Conservation (phyloP, 2,888 invertebrate genomes). For the Pheosia tremula region DNA sequence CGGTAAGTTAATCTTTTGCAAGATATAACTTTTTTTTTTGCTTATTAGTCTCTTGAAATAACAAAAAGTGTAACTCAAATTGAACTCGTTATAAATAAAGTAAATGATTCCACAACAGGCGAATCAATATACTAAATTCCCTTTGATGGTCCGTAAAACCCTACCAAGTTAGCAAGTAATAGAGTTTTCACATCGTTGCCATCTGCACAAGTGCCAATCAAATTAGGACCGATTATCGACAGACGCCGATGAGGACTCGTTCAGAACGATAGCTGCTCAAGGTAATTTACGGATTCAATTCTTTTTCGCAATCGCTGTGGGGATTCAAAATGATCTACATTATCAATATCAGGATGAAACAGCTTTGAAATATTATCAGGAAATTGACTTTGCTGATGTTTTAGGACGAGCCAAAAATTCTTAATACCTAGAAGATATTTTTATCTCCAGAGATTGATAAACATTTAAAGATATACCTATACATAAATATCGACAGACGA, state of each 20-base stretch:
- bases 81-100: conserved; percentile 13
- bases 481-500: too few species aligned
- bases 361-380: conserved; percentile 25
- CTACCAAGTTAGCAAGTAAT: conserved; percentile 60
- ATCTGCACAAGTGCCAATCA: conserved; percentile 77
- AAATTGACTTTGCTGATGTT: conserved; percentile 32
- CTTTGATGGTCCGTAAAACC: conserved; percentile 60
- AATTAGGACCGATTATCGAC: conserved; percentile 75
- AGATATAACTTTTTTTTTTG: too few species aligned
- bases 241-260: conserved; percentile 55
- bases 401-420: background rate
- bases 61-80: background rate
- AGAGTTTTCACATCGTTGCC: conserved; percentile 73
- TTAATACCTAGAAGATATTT: background rate
- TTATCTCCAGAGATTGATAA: background rate
- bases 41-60: too few species aligned
- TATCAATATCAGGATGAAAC: conserved; percentile 27
- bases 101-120: conserved; percentile 41
- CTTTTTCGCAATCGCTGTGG: conserved; percentile 50
- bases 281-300: conserved; percentile 70
- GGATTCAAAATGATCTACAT: conserved; percentile 41
- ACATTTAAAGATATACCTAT: background rate
- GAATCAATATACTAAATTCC: conserved; percentile 59
- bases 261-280: conserved; percentile 54
- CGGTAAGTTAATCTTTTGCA: background rate